Conservation (phyloP, 2,797 vertebrate species). For the Muraenolepis orangiensis region DNA sequence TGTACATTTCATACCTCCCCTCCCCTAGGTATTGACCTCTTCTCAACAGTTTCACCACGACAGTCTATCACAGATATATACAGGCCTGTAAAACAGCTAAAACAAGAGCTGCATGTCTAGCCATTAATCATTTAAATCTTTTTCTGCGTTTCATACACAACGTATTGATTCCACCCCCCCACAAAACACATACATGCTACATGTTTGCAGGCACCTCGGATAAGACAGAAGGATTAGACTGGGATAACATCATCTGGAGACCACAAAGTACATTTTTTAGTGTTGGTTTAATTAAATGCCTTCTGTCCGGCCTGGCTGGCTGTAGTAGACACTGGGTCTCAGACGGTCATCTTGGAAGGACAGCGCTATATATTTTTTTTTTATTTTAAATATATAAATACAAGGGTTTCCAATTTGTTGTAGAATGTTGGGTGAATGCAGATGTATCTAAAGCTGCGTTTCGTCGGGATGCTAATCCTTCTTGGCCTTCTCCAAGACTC, state of each 20-base stretch:
- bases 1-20: slow-evolving; percentile 67
- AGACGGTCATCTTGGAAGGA: slow-evolving; percentile 10
- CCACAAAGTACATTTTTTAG: slow-evolving; percentile 63
- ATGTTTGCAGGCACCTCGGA: slow-evolving; percentile 77
- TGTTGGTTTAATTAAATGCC: slow-evolving; percentile 50
- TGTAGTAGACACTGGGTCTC: background rate
- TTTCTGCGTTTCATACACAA: slow-evolving; percentile 32
- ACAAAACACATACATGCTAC: slow-evolving; percentile 79
- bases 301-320: slow-evolving; percentile 34
- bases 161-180: slow-evolving; percentile 23
- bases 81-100: slow-evolving; percentile 3
- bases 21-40: slow-evolving; percentile 38
- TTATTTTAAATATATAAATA: background rate
- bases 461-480: slow-evolving; percentile 48
- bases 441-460: slow-evolving; percentile 12
- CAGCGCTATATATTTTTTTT: slow-evolving; percentile 25
- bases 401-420: background rate
- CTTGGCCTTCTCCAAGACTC: slow-evolving; percentile 51
- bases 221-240: slow-evolving; percentile 69
- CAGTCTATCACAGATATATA: slow-evolving; percentile 1
- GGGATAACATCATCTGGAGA: slow-evolving; percentile 60
- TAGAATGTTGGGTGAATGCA: background rate
- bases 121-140: slow-evolving; percentile 19
- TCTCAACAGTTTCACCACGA: slow-evolving; percentile 15
- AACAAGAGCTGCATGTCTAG: background rate